Base-by-base conservation (phyloP, 2,888 invertebrate species). In the Chymomyza fuscimana region DNA sequence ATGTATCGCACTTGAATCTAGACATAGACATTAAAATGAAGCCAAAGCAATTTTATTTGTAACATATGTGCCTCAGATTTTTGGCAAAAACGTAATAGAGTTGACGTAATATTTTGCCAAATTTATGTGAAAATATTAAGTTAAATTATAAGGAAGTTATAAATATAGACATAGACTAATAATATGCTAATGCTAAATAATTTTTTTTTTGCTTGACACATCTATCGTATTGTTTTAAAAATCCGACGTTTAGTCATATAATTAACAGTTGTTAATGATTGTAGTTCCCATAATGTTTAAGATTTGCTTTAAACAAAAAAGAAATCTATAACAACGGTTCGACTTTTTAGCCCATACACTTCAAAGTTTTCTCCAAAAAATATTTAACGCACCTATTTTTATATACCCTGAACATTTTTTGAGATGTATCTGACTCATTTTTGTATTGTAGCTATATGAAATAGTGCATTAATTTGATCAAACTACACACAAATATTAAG, bases 211-310 rank as follows among this genome's bases (percentile, higher is more conserved):
- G 40, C 32, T 32, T 32, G 40, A 22, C 12, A 22, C 12, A 72
- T 70, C 70, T 63, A 52, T 65, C 63, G 65, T 63, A 65, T 58
- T 67, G 66, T 80, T 78, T 78, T 61, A 63, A 62, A 80, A 68
- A 65, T 73, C 65, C 52, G 64, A 70, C 63, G 52, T 71, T 59
- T 64, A 62, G 64, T 60, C 25, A 7, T 46, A 5, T 46, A 46
- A 46, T 46, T 46, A 71, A 65, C 67, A 78, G 75, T 74, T 67
- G 59, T 79, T 81, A 81, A 81, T 78, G 74, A 68, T 67, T 62
- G 59, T 40, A 64, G 67, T 67, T 70, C 67, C 16, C 62, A 32
- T 69, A 64, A 60, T 69, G 71, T 46, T 12, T 46, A 10, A 10
- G 12, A 12, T 46, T 46, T 12, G 12, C 12, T 46, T 46, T 46